Percentiles rank a stretch among this genome's conserved stretches.
Evolutionary conservation across 2,888 invertebrate species (phyloP).

Genomic region (Cataglyphis cursor): DNA sequence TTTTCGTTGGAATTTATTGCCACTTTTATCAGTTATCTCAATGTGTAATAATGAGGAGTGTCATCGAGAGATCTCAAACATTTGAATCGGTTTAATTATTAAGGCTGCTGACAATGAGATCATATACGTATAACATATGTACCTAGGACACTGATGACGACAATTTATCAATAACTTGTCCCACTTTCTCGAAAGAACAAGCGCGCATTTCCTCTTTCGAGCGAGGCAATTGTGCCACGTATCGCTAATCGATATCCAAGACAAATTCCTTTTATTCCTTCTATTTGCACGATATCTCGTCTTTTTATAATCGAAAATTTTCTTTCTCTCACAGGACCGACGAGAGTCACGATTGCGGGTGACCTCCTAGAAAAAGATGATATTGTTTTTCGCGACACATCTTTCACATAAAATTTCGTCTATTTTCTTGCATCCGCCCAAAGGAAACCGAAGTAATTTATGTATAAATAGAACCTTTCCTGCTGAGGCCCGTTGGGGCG

Average conservation of each 20-base stretch:
- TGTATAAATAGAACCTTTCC: conserved; percentile 17
- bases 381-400: not conserved
- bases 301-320: not conserved
- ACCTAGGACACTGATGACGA: not conserved
- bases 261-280: conserved; percentile 29
- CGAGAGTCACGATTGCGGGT: not conserved
- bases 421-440: not conserved
- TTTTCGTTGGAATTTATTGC: not conserved
- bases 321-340: not conserved
- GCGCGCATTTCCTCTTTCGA: conserved; percentile 24
- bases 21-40: not conserved
- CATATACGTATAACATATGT: conserved; percentile 1
- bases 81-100: not conserved
- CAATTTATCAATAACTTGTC: conserved; percentile 56
- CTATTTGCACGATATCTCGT: conserved; percentile 5
- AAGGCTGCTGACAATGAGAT: not conserved
- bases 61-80: not conserved
- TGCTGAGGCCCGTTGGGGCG: conserved; percentile 11
- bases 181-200: conserved; percentile 41
- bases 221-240: conserved; percentile 11
- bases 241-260: conserved; percentile 47
- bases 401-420: not conserved
- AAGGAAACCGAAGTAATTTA: not conserved
- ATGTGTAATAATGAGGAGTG: not conserved
- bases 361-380: conserved; percentile 11